Percentiles rank a stretch among this genome's conserved stretches.
Evolutionary conservation across 2,888 invertebrate genomes (phyloP).

Genomic region (Acrobeloides nanus): DNA sequence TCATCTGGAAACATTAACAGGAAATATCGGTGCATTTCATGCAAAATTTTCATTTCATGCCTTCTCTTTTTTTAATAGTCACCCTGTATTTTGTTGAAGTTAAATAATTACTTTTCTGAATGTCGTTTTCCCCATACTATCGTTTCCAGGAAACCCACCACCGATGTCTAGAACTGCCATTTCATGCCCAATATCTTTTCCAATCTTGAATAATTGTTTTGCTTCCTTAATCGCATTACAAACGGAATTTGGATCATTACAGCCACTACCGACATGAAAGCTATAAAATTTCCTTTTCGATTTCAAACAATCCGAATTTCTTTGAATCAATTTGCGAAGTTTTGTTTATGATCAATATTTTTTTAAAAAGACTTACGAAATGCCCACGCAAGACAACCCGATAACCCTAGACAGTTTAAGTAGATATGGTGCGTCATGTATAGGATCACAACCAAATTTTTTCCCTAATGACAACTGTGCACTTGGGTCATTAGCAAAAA

Average conservation of each 20-base stretch:
- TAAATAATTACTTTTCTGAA: no score
- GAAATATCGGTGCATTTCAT: no score
- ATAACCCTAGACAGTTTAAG: conserved; percentile 38
- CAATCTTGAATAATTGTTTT: conserved; percentile 69
- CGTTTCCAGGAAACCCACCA: conserved; percentile 74
- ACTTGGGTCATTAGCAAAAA: conserved; percentile 67
- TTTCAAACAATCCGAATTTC: no score
- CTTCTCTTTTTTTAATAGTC: no score
- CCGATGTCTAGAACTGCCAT: conserved; percentile 78
- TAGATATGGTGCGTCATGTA: conserved; percentile 31
- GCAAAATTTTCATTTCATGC: no score
- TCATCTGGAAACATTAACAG: no score
- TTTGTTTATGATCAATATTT: no score
- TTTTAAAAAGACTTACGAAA: conserved; percentile 56
- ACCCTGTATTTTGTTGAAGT: no score
- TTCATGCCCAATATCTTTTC: conserved; percentile 66
- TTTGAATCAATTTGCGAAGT: no score
- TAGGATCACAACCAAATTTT: conserved; percentile 54
- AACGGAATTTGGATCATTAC: conserved; percentile 66
- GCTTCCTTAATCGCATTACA: conserved; percentile 70
- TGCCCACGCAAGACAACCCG: conserved; percentile 48
- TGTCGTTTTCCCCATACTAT: no score
- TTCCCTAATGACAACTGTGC: conserved; percentile 68
- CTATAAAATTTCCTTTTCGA: conserved; percentile 33
- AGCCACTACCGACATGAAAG: conserved; percentile 55